Base-by-base conservation (phyloP, 2,888 invertebrate species). In the Macrosoma leucophasiata region DNA sequence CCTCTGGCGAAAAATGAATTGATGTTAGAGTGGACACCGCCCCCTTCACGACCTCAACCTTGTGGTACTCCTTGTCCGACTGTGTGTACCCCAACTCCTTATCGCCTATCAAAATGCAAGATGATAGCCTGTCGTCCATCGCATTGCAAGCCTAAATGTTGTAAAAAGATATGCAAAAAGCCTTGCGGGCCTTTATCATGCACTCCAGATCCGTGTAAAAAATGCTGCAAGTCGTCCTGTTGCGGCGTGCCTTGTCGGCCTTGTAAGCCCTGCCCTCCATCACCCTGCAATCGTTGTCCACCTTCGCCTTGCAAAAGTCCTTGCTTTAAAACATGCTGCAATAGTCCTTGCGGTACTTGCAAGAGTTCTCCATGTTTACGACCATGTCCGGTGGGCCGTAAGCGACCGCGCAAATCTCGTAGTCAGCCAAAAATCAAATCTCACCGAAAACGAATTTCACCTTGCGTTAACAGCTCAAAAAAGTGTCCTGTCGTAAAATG, bases 21-120 rank as follows among this genome's bases (percentile, higher is more conserved):
- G 20, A 77, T 82, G 73, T 48, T 84, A 21, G 82, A 84, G 53
- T 84, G 82, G 82, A 75, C 74, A 4, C 82, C 81, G 1, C 82
- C 82, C 2, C 68, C 73, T 4, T 46, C 50, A 7, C 58, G 67
- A 4, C 48, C 60, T n/a, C 46, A 54, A 9, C 39, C 63, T 3
- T 70, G 69, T 29, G 50, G 50, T 7, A 29, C 36, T 5, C 58
- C 67, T 2, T 66, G 61, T 37, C 43, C 48, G 2, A 37, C 43
- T 9, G 41, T 55, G 3, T 66, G 59, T 29, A 23, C 46, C 6
- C 43, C 62, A 4, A 24, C 39, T 11, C 27, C 49, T 2, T 64
- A 58, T 33, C 60, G 59, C n/a, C 58, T 62, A 24, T 46, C 61
- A 11, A 75, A 62, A 55, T 72, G 71, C 50, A 74, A 62, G 54